Conservation (phyloP, 1,140 invertebrate genomes). For the Hylaeus volcanicus region DNA sequence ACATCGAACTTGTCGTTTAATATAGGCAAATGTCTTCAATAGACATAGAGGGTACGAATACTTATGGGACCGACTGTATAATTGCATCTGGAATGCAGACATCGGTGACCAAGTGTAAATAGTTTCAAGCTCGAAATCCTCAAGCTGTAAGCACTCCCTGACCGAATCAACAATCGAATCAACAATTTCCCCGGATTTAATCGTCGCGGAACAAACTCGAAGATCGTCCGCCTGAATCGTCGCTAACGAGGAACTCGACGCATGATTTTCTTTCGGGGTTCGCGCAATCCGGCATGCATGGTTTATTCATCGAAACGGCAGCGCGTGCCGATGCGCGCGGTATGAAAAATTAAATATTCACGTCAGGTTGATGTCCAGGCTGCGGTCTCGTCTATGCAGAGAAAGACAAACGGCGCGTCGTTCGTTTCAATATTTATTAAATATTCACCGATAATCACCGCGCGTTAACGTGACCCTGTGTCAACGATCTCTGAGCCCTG, state of each 20-base stretch:
- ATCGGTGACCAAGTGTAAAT: too few species aligned
- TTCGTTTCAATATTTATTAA: conserved; percentile 41
- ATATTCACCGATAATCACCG: conserved; percentile 45
- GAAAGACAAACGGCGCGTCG: not conserved
- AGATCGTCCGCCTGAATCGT: not conserved
- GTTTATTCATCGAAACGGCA: conserved; percentile 25
- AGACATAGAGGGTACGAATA: too few species aligned
- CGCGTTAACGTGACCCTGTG: too few species aligned
- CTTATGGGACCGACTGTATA: too few species aligned
- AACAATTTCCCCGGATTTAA: not conserved
- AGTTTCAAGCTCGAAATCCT: too few species aligned
- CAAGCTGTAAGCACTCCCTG: too few species aligned
- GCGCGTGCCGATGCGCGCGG: conserved; percentile 1
- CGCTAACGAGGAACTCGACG: not conserved
- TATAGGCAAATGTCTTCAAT: too few species aligned
- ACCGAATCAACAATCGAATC: too few species aligned
- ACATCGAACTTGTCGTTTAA: too few species aligned
- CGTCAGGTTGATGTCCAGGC: conserved; percentile 18
- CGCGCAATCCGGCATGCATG: not conserved
- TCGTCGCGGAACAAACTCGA: not conserved
- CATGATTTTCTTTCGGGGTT: not conserved
- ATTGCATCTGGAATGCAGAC: too few species aligned
- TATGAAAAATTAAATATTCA: conserved; percentile 51
- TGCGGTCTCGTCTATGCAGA: too few species aligned
- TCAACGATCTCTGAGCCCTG: too few species aligned